These are phyloP conservation scores for Cyclophora punctaria DNA, from an alignment of 2,888 invertebrate genomes.

Conservation along the genomic window DNA sequence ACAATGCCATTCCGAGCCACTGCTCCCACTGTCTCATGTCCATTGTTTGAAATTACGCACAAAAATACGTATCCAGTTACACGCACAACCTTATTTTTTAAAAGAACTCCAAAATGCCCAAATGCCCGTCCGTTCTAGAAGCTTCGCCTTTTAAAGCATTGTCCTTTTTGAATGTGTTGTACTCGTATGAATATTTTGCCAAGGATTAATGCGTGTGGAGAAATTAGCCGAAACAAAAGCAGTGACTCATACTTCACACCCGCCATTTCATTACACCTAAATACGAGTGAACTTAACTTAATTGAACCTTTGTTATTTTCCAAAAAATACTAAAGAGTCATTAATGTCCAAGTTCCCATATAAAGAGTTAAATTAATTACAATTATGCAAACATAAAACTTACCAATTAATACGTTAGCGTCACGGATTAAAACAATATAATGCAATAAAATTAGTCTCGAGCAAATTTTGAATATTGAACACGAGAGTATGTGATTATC, in stretches of 20 bases:
- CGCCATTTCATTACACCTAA: too few relatives aligned
- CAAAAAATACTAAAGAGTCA: too few relatives aligned
- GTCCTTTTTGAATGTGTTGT: too few relatives aligned
- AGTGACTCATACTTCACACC: background rate
- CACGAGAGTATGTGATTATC: conserved; percentile 44
- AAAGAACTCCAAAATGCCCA: too few relatives aligned
- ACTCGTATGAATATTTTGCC: background rate
- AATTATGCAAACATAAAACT: background rate
- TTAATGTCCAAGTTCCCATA: background rate
- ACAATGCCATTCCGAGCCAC: conserved; percentile 37
- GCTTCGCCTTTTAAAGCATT: too few relatives aligned
- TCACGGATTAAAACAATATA: background rate
- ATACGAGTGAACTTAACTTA: too few relatives aligned
- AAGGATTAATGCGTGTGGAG: background rate
- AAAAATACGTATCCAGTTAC: background rate
- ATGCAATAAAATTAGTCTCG: conserved; percentile 1
- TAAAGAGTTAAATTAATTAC: background rate
- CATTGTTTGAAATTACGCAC: conserved; percentile 5
- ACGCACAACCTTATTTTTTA: background rate
- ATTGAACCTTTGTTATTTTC: too few relatives aligned
- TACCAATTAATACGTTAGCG: background rate
- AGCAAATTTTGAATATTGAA: conserved; percentile 25
- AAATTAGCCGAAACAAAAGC: background rate
- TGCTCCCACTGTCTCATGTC: conserved; percentile 21
- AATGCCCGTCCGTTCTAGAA: too few relatives aligned